A percentile compares a stretch with the other conserved stretches of the same genome.
These are phyloP conservation scores for Poecilus cupreus DNA, from an alignment of 2,888 invertebrate genomes.

Conservation along the genomic window DNA sequence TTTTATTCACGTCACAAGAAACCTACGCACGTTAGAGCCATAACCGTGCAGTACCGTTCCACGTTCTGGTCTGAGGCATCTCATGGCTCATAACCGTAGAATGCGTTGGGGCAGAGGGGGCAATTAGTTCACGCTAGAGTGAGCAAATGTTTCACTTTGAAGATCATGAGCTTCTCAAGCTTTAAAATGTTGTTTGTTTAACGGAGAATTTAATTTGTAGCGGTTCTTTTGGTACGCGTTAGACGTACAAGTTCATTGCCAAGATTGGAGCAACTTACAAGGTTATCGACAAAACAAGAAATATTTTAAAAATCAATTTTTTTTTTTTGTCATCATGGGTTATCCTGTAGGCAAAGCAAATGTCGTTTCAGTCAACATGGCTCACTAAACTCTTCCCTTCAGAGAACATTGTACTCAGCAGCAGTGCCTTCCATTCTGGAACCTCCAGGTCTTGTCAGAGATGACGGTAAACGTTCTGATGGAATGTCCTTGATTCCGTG, in stretches of 20 bases:
- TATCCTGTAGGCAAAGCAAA: too few relatives aligned
- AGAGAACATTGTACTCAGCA: too few relatives aligned
- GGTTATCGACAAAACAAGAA: too few relatives aligned
- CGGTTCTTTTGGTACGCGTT: neutral
- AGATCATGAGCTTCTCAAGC: neutral
- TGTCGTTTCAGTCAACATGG: too few relatives aligned
- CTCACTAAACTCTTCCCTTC: too few relatives aligned
- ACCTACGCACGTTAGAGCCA: neutral
- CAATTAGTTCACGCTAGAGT: neutral
- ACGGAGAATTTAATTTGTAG: slow-evolving; percentile 19
- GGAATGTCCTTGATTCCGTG: too few relatives aligned
- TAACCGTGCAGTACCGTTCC: slow-evolving; percentile 13
- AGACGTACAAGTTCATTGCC: slow-evolving; percentile 3
- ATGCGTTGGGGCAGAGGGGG: neutral
- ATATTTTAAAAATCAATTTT: too few relatives aligned
- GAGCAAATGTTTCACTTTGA: slow-evolving; percentile 28
- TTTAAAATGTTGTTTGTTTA: slow-evolving; percentile 13
- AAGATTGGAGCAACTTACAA: too few relatives aligned
- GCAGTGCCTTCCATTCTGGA: too few relatives aligned
- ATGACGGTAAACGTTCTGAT: too few relatives aligned
- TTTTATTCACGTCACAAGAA: neutral
- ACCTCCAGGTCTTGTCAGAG: too few relatives aligned
- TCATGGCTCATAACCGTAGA: neutral
- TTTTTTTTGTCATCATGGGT: too few relatives aligned
- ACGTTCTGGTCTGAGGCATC: neutral